These are phyloP conservation scores for Carcina quercana DNA, from an alignment of 2,888 invertebrate species.

Conservation along the genomic window DNA sequence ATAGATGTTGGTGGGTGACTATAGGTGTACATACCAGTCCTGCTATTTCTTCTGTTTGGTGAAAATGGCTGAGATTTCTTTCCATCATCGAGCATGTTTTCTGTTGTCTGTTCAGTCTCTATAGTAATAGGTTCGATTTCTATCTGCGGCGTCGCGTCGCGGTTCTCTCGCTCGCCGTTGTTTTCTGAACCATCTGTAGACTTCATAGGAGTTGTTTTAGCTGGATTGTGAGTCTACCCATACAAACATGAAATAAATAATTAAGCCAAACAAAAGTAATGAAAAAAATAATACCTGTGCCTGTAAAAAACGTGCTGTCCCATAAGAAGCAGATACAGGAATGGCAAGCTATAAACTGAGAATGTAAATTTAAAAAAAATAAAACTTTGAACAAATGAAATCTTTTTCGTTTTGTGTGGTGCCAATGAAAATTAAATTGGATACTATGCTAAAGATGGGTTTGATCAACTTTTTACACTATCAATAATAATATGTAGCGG, in stretches of 20 bases:
- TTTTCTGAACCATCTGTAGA: constrained; percentile 22
- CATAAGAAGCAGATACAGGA: too few relatives aligned
- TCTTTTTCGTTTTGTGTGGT: too few relatives aligned
- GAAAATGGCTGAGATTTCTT: constrained; percentile 44
- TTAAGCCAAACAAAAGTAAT: background rate
- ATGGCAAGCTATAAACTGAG: too few relatives aligned
- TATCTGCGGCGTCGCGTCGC: constrained; percentile 16
- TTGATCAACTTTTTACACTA: too few relatives aligned
- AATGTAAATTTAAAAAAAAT: too few relatives aligned
- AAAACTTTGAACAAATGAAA: too few relatives aligned
- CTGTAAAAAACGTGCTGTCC: too few relatives aligned
- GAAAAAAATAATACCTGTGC: background rate
- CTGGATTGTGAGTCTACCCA: constrained; percentile 3
- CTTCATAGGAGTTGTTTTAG: constrained; percentile 27
- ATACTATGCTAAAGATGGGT: too few relatives aligned
- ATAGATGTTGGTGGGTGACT: too few relatives aligned
- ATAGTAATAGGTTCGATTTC: constrained; percentile 20
- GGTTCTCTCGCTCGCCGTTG: constrained; percentile 6
- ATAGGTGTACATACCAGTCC: constrained; percentile 4
- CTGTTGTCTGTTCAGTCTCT: constrained; percentile 28
- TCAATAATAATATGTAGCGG: too few relatives aligned
- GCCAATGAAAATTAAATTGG: too few relatives aligned
- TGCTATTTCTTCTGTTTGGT: constrained; percentile 28
- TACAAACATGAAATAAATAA: background rate
- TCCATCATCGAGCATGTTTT: constrained; percentile 40